Evolutionary conservation across 2,888 invertebrate genomes (phyloP).

Genomic region (Orchesella flavescens): DNA sequence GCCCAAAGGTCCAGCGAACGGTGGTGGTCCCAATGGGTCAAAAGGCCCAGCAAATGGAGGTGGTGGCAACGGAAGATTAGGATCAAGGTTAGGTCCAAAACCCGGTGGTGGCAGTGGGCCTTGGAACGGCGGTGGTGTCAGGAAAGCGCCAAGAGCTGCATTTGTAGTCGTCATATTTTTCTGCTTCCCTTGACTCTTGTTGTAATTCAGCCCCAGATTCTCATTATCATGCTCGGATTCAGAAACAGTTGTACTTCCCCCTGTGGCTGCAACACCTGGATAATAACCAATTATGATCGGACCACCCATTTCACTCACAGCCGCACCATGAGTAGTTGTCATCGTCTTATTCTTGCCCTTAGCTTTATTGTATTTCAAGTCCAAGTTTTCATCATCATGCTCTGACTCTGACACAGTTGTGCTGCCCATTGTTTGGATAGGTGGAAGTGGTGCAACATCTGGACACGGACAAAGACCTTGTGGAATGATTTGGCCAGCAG

Average conservation of each 20-base stretch:
- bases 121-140: too few species aligned
- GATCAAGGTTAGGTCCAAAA: not conserved
- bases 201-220: too few species aligned
- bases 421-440: not conserved
- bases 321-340: not conserved
- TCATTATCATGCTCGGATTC: too few species aligned
- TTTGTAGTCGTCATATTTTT: too few species aligned
- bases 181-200: too few species aligned
- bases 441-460: not conserved
- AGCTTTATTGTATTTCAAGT: slow-evolving; percentile 4
- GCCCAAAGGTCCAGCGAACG: not conserved
- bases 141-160: too few species aligned
- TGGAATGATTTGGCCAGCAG: not conserved
- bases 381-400: not conserved
- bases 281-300: too few species aligned
- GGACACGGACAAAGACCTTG: not conserved
- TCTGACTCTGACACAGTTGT: slow-evolving; percentile 4
- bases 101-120: not conserved
- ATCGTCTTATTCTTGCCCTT: slow-evolving; percentile 19
- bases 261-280: too few species aligned
- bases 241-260: too few species aligned
- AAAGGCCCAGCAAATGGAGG: not conserved
- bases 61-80: not conserved
- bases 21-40: not conserved
- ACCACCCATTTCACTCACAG: not conserved